phyloP scores from a whole-genome alignment of 2,888 invertebrate species.

The Caprella mutica region DNA sequence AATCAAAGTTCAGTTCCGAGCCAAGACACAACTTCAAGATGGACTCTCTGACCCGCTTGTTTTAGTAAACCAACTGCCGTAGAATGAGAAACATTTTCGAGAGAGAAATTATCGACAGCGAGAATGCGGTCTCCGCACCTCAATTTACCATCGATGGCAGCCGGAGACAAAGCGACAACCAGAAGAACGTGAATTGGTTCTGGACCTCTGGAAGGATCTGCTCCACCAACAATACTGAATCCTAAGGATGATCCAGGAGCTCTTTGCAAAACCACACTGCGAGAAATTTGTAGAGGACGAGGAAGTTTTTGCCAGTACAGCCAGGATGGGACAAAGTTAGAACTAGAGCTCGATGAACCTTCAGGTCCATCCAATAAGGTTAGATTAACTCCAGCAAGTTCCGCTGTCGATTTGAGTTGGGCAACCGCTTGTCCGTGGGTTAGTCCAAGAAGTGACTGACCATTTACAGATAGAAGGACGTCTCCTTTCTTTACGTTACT shows the following conservation, averaged over 20 bases:
- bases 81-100: constrained; percentile 41
- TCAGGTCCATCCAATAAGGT: constrained; percentile 43
- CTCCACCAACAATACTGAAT: constrained; percentile 45
- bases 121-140: constrained; percentile 45
- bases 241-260: constrained; percentile 39
- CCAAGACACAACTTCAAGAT: constrained; percentile 44
- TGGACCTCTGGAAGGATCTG: constrained; percentile 41
- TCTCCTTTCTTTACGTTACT: constrained; percentile 44
- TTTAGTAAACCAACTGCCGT: constrained; percentile 43
- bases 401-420: constrained; percentile 41
- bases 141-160: constrained; percentile 39
- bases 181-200: constrained; percentile 44
- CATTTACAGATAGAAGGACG: constrained; percentile 43
- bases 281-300: constrained; percentile 41
- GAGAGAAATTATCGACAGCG: constrained; percentile 42
- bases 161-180: constrained; percentile 43
- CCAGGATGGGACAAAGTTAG: constrained; percentile 45
- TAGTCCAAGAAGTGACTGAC: constrained; percentile 41
- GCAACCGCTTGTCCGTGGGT: constrained; percentile 44
- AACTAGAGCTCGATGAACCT: constrained; percentile 36
- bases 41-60: constrained; percentile 41
- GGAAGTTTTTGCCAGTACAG: constrained; percentile 45
- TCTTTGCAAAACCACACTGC: constrained; percentile 41
- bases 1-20: constrained; percentile 40
- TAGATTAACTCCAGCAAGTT: constrained; percentile 39